Evolutionary conservation across 2,113 vertebrate genomes (phyloP).

Genomic region (Procavia capensis): DNA sequence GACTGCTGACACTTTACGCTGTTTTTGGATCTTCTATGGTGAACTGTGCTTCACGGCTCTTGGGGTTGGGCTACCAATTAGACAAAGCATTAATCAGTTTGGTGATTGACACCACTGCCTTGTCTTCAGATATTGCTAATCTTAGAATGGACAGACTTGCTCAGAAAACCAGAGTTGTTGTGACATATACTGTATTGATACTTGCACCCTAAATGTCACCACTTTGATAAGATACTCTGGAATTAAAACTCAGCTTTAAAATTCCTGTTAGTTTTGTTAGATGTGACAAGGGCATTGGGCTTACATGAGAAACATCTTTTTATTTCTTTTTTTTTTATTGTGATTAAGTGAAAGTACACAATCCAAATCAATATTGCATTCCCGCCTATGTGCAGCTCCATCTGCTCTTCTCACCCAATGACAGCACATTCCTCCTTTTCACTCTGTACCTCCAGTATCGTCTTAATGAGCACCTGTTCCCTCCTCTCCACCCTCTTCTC

Average conservation of each 20-base stretch:
- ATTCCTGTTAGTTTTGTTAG: slow-evolving; percentile 18
- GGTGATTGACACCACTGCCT: neutral
- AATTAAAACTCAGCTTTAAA: neutral
- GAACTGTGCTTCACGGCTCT: neutral
- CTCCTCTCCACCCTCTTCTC: no score
- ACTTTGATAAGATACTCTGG: neutral
- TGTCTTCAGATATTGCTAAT: neutral
- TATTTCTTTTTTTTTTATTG: neutral
- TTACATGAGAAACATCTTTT: neutral
- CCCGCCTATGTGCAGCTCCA: no score
- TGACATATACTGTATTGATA: neutral
- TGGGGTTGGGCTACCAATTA: neutral
- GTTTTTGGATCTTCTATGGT: neutral
- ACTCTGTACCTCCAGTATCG: no score
- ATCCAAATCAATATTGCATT: no score
- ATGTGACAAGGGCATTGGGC: neutral
- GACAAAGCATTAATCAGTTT: neutral
- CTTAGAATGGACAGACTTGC: neutral
- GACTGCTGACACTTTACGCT: neutral
- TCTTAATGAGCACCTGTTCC: no score
- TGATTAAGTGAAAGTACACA: no score
- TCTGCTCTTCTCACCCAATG: no score
- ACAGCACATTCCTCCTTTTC: no score
- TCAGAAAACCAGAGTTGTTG: neutral
- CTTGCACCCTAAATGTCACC: neutral